Evolutionary conservation across 2,888 invertebrate genomes (phyloP), one percentile per base, ranked within the genome.

Genomic region (Chrysotoxum bicinctum): DNA sequence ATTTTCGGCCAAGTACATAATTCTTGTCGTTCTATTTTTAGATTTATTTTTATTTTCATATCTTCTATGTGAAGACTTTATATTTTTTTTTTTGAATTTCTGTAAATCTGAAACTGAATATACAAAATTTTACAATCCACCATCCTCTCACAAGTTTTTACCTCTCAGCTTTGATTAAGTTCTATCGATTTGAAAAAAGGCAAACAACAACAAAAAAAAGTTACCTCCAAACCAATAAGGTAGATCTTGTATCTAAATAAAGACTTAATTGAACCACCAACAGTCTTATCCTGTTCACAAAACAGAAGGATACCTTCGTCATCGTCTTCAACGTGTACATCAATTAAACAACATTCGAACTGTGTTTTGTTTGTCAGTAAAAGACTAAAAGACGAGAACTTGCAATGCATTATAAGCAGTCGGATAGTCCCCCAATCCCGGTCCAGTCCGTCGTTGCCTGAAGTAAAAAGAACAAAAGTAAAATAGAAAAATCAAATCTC

Each of bases 331-430:
- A 21, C 21, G 10, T 14, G 56, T 66, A 75, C 80, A 76, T 84
- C 80, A 84, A 84, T 84, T 84, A 84, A 84, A 72, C 72, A 80
- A 70, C 80, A 68, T 75, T 70, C 69, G 78, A 78, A 69, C 40
- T 56, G 68, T 64, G 43, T 35, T 32, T 32, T 50, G 7, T 26
- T 64, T 32, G 19, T 45, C 40, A 60, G 69, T 74, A 64, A 70
- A 69, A 70, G 79, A 84, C 66, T 74, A 64, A 70, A 69, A 70
- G 79, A 84, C 66, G 37, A 60, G 64, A 69, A 64, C 73, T 74
- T 74, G 62, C 73, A 69, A 48, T 64, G 83, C 78, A 84, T 72
- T 79, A 75, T 75, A 84, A 84, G 68, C 58, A 84, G 80, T 66
- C n/a, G n/a, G n/a, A n/a, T 21, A 14, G 8, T 8, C 50, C 14